Conservation (phyloP, 2,797 vertebrate species). For the Heterohyrax brucei region DNA sequence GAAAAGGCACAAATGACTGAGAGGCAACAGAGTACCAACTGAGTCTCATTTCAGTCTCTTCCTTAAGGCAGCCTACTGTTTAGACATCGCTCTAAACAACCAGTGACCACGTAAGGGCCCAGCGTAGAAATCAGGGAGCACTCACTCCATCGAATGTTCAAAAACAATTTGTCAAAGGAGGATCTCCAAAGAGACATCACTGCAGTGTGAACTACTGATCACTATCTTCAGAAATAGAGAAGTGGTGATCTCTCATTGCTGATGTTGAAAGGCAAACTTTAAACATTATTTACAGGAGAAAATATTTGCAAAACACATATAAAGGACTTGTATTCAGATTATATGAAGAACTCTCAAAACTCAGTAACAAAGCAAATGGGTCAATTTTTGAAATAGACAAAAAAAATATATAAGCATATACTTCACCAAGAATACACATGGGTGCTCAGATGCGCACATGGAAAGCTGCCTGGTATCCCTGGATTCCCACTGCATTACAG, state of each 20-base stretch:
- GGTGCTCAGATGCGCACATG: background rate
- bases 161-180: background rate
- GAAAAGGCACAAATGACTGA: background rate
- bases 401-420: background rate
- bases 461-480: background rate
- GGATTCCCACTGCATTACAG: background rate
- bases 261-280: background rate
- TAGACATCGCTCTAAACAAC: background rate
- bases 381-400: background rate
- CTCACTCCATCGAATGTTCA: background rate
- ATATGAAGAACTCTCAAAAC: background rate
- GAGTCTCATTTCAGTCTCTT: background rate
- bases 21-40: background rate
- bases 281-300: background rate
- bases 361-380: background rate
- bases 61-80: background rate
- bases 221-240: background rate
- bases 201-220: background rate
- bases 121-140: background rate
- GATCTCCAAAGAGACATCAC: background rate
- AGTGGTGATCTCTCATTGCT: background rate
- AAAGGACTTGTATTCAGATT: background rate
- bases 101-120: background rate
- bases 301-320: background rate
- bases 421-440: background rate